A percentile compares a stretch with the other conserved stretches of the same genome.
These are phyloP conservation scores for Agrochola circellaris DNA, from an alignment of 2,888 invertebrate species.

Conservation along the genomic window DNA sequence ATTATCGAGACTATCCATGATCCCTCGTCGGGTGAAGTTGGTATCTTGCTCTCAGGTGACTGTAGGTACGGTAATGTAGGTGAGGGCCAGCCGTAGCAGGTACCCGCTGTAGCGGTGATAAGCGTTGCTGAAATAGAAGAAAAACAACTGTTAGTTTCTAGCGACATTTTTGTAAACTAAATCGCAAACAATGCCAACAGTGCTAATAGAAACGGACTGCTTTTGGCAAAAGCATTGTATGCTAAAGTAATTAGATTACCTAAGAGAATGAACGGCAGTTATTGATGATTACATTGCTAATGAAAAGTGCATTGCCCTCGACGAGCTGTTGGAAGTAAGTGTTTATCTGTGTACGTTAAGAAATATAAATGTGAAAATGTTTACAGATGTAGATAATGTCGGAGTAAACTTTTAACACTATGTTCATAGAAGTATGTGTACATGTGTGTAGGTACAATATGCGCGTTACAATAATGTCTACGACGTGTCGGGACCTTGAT, in stretches of 20 bases:
- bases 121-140: slow-evolving; percentile 86
- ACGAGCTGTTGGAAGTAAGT: slow-evolving; percentile 51
- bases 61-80: slow-evolving; percentile 90
- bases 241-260: slow-evolving; percentile 45
- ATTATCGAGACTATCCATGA: slow-evolving; percentile 92
- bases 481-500: slow-evolving; percentile 50
- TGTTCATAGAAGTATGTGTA: slow-evolving; percentile 22
- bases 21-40: slow-evolving; percentile 87
- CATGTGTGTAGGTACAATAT: slow-evolving; percentile 28
- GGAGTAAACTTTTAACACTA: slow-evolving; percentile 47
- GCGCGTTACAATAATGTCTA: slow-evolving; percentile 37
- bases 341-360: slow-evolving; percentile 58
- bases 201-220: slow-evolving; percentile 59
- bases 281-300: slow-evolving; percentile 61
- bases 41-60: slow-evolving; percentile 85
- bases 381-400: slow-evolving; percentile 64
- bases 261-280: slow-evolving; percentile 47
- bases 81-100: slow-evolving; percentile 92
- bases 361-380: slow-evolving; percentile 61
- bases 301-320: slow-evolving; percentile 66
- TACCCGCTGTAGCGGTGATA: slow-evolving; percentile 89
- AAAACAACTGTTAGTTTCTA: slow-evolving; percentile 49
- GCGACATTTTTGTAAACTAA: slow-evolving; percentile 27
- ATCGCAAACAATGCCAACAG: slow-evolving; percentile 51
- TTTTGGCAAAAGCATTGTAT: slow-evolving; percentile 60